Conservation (phyloP, 2,888 invertebrate genomes). For the Bugulina stolonifera region DNA sequence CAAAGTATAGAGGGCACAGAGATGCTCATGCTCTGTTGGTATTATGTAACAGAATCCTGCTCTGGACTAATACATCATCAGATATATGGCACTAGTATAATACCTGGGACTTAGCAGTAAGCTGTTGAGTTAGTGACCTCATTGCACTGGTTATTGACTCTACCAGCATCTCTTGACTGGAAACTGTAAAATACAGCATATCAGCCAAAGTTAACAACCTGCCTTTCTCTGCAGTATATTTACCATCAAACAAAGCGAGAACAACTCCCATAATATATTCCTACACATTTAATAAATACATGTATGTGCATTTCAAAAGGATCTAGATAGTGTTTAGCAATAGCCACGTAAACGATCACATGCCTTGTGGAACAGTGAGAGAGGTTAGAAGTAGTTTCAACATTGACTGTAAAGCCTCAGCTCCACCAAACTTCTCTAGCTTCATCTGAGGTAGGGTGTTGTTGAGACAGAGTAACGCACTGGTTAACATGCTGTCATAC, state of each 20-base stretch:
- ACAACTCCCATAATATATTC: too few relatives aligned
- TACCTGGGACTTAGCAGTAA: not conserved
- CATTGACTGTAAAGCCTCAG: not conserved
- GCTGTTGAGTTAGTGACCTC: not conserved
- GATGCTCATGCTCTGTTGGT: too few relatives aligned
- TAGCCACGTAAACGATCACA: too few relatives aligned
- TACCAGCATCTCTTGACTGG: slow-evolving; percentile 6
- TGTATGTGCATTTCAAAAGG: too few relatives aligned
- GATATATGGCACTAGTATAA: too few relatives aligned
- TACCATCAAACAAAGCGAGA: not conserved
- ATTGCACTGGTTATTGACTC: slow-evolving; percentile 19
- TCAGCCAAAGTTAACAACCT: not conserved
- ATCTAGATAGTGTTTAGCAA: too few relatives aligned
- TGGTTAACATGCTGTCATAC: slow-evolving; percentile 22
- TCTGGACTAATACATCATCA: too few relatives aligned
- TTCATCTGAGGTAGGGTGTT: slow-evolving; percentile 15
- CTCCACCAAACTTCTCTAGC: slow-evolving; percentile 10
- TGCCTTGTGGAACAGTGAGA: not conserved
- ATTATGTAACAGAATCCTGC: too few relatives aligned
- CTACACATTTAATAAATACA: too few relatives aligned
- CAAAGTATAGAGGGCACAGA: too few relatives aligned
- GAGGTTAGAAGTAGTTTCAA: slow-evolving; percentile 2
- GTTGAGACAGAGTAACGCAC: slow-evolving; percentile 21
- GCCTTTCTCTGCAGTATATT: not conserved
- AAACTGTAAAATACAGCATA: not conserved